These are phyloP conservation scores for Colistium nudipinnis DNA, from an alignment of 2,113 vertebrate genomes.

Conservation along the genomic window DNA sequence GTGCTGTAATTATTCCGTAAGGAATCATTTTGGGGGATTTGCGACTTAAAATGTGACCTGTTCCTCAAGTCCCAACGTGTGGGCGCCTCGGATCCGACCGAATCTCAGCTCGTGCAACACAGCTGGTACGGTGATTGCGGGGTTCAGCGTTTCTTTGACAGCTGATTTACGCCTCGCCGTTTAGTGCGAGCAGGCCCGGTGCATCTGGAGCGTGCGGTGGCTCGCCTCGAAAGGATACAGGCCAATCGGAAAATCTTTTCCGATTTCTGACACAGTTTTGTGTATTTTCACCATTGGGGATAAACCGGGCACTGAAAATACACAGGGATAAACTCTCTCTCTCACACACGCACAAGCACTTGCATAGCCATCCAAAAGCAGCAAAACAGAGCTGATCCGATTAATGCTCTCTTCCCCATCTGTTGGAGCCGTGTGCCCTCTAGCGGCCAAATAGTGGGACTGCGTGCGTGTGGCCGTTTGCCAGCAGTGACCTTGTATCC, in stretches of 20 bases:
- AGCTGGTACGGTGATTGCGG: constrained; percentile 41
- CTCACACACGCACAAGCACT: neutral
- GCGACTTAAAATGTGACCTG: constrained; percentile 12
- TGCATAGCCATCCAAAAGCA: constrained; percentile 4
- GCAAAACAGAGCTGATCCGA: neutral
- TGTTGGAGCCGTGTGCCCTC: constrained; percentile 52
- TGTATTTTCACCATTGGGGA: neutral
- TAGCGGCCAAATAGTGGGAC: constrained; percentile 39
- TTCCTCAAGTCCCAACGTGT: constrained; percentile 27
- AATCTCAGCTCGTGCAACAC: constrained; percentile 11
- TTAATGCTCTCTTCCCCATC: neutral
- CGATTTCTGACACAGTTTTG: neutral
- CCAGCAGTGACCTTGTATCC: constrained; percentile 58
- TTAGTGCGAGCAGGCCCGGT: constrained; percentile 20
- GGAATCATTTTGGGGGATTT: constrained; percentile 11
- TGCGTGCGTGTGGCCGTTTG: constrained; percentile 9
- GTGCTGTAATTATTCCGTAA: constrained; percentile 29
- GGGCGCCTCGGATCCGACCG: neutral
- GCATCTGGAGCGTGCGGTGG: constrained; percentile 10
- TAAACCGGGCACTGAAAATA: neutral
- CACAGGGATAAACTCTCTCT: too few species aligned
- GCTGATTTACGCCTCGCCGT: constrained; percentile 50
- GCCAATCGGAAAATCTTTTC: constrained; percentile 11
- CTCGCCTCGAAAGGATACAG: constrained; percentile 16
- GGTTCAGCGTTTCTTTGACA: constrained; percentile 30